Evolutionary conservation across 2,113 vertebrate genomes (phyloP).

Genomic region (Falco punctatus): DNA sequence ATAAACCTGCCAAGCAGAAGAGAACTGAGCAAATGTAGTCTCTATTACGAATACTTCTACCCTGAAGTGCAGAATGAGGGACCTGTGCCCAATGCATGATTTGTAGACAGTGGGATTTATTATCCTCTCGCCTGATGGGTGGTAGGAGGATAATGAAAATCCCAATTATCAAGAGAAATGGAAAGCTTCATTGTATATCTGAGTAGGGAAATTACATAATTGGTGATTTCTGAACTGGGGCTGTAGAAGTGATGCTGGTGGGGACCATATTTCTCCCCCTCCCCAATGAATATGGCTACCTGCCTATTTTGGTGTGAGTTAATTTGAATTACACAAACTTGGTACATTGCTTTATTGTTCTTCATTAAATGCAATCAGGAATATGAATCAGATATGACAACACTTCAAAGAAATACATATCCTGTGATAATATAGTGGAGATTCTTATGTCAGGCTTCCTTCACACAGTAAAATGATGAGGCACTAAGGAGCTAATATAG

Average conservation of each 20-base stretch:
- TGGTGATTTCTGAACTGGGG: background rate
- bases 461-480: constrained; percentile 24
- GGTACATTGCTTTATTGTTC: constrained; percentile 48
- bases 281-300: background rate
- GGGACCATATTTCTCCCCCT: background rate
- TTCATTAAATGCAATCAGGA: constrained; percentile 59
- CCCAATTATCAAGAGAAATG: constrained; percentile 22
- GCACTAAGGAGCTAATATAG: constrained; percentile 44
- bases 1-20: constrained; percentile 60
- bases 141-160: constrained; percentile 38
- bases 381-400: constrained; percentile 58
- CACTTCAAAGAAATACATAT: constrained; percentile 63
- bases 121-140: constrained; percentile 50
- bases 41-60: constrained; percentile 61
- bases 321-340: constrained; percentile 63
- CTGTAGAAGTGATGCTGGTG: background rate
- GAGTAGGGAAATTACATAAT: constrained; percentile 26
- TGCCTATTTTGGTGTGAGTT: constrained; percentile 49
- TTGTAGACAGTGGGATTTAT: constrained; percentile 48
- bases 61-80: constrained; percentile 50
- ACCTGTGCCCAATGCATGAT: background rate
- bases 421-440: constrained; percentile 59
- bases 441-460: constrained; percentile 67
- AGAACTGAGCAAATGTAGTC: constrained; percentile 60
- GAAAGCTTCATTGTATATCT: background rate